phyloP scores from a whole-genome alignment of 2,113 vertebrate genomes.

The Pedetes capensis region DNA sequence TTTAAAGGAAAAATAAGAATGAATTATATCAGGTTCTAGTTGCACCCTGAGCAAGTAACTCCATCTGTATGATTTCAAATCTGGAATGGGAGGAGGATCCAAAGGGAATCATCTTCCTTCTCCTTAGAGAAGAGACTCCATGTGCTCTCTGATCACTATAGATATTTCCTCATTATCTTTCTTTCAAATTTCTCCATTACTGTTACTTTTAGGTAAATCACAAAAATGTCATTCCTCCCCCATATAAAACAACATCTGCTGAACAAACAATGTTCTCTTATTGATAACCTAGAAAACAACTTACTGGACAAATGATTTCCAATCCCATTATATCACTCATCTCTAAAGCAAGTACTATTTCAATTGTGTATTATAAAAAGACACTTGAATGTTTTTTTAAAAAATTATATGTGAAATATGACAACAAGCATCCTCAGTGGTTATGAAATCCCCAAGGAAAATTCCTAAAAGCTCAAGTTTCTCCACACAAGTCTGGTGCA shows the following conservation, averaged over 20 bases:
- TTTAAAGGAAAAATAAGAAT: not conserved
- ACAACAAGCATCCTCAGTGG: not conserved
- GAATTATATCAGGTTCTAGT: not conserved
- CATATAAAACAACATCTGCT: not conserved
- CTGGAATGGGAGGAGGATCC: not conserved
- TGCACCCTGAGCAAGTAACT: not conserved
- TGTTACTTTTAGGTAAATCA: not conserved
- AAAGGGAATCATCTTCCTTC: not conserved
- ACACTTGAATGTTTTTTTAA: not conserved
- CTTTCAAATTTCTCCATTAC: not conserved
- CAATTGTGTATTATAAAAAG: not conserved
- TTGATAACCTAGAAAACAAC: not conserved
- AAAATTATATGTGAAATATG: not conserved
- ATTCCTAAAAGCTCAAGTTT: not conserved
- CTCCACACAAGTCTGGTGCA: not conserved
- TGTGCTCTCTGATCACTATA: not conserved
- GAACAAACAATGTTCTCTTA: not conserved
- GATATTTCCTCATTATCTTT: not conserved
- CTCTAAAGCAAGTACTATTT: not conserved
- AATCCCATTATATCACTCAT: not conserved
- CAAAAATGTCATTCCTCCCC: not conserved
- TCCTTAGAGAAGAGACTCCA: not conserved
- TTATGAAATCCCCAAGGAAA: not conserved
- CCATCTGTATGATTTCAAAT: not conserved
- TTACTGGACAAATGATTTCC: not conserved